Percentiles rank a stretch among this genome's conserved stretches.
Conservation (phyloP, 1,140 invertebrate genomes). For the Chymomyza costata region DNA sequence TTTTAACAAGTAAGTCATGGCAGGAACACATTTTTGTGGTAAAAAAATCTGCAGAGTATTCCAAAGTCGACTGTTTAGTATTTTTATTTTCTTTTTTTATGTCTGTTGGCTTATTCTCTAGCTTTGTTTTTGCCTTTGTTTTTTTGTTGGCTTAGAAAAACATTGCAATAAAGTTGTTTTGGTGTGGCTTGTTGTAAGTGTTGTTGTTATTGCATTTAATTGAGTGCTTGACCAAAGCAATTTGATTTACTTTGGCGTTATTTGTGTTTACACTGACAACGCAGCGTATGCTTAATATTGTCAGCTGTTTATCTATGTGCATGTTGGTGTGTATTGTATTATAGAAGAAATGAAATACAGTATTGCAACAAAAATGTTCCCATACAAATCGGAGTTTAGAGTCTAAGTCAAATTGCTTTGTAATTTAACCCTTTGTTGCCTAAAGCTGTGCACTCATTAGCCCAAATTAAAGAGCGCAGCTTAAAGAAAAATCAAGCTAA, state of each 20-base stretch:
- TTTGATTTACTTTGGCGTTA: slow-evolving; percentile 9
- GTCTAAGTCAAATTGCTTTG: slow-evolving; percentile 58
- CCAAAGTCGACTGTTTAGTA: slow-evolving; percentile 4
- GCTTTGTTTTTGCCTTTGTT: background rate
- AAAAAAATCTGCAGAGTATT: too few relatives aligned
- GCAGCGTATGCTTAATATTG: slow-evolving; percentile 7
- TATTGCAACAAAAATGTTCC: slow-evolving; percentile 55
- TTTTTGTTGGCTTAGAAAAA: background rate
- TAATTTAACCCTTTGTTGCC: slow-evolving; percentile 40
- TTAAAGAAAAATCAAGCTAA: slow-evolving; percentile 62
- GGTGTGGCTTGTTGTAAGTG: background rate
- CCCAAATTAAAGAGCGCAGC: slow-evolving; percentile 26
- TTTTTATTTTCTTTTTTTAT: background rate
- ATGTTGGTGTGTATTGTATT: slow-evolving; percentile 26
- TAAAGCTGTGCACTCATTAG: slow-evolving; percentile 63
- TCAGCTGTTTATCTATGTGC: slow-evolving; percentile 7
- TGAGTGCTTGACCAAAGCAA: slow-evolving; percentile 6
- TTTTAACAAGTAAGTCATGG: too few relatives aligned
- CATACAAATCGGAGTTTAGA: slow-evolving; percentile 48
- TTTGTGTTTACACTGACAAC: background rate
- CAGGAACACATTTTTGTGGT: too few relatives aligned
- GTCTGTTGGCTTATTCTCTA: background rate
- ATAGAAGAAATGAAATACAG: too few relatives aligned
- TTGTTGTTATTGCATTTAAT: slow-evolving; percentile 18
- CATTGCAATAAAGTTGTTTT: background rate